Conservation (phyloP, 2,797 vertebrate species). For the Mareca penelope region DNA sequence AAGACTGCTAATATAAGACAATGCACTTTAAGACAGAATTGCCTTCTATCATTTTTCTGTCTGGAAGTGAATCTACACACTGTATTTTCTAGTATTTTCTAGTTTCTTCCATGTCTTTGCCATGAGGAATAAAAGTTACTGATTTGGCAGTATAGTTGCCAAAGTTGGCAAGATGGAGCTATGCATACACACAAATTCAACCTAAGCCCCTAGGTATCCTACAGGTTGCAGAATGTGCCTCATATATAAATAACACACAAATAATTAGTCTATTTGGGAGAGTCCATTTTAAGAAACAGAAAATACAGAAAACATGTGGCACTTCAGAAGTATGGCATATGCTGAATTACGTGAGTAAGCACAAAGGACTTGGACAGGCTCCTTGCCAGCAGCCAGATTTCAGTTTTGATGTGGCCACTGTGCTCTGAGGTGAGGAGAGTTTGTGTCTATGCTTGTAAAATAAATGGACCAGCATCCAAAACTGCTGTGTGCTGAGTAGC, state of each 20-base stretch:
- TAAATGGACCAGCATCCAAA: not conserved
- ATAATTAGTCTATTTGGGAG: not conserved
- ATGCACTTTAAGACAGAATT: not conserved
- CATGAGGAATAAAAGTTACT: not conserved
- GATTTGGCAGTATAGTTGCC: not conserved
- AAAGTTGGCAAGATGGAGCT: not conserved
- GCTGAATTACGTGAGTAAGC: accelerated
- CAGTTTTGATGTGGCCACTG: not conserved
- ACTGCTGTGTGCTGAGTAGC: not conserved
- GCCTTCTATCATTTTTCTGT: not conserved
- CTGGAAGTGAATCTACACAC: not conserved
- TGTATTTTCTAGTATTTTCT: not conserved
- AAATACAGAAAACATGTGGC: not conserved
- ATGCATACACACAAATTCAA: not conserved
- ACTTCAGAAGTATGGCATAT: not conserved
- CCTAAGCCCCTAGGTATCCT: not conserved
- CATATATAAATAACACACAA: not conserved
- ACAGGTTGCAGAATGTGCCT: not conserved
- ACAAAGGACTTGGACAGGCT: not conserved
- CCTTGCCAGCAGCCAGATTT: not conserved
- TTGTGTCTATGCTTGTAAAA: not conserved
- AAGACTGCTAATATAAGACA: not conserved
- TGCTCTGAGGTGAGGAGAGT: not conserved
- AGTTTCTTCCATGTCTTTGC: not conserved
- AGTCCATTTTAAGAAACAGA: not conserved